Conservation (phyloP, 2,888 invertebrate genomes). For the Pasiphila rectangulata region DNA sequence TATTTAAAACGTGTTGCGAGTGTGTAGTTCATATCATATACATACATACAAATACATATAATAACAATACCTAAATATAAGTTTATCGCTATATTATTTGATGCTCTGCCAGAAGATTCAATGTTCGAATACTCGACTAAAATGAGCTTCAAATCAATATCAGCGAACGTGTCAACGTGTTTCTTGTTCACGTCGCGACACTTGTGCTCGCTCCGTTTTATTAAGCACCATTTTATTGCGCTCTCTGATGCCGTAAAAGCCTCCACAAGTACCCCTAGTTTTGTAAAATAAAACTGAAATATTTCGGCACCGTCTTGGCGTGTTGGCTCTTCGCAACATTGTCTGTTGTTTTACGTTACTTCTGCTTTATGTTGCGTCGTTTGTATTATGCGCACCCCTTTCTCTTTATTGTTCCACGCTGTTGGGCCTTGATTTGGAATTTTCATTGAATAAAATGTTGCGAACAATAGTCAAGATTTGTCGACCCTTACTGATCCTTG, state of each 20-base stretch:
- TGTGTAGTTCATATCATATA: too few species aligned
- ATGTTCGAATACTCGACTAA: not conserved
- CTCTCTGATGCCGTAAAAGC: slow-evolving; percentile 53
- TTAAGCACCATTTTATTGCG: slow-evolving; percentile 58
- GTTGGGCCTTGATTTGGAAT: slow-evolving; percentile 49
- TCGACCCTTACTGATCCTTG: not conserved
- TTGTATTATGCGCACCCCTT: slow-evolving; percentile 50
- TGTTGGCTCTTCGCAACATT: slow-evolving; percentile 52
- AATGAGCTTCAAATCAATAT: slow-evolving; percentile 48
- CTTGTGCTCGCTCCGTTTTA: slow-evolving; percentile 46
- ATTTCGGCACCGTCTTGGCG: slow-evolving; percentile 51
- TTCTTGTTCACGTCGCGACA: slow-evolving; percentile 35
- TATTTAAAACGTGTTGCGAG: too few species aligned
- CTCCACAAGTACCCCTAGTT: slow-evolving; percentile 51
- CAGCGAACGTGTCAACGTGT: slow-evolving; percentile 43
- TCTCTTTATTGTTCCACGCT: slow-evolving; percentile 51
- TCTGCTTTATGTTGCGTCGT: slow-evolving; percentile 55
- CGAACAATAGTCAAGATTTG: slow-evolving; percentile 7
- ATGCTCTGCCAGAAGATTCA: slow-evolving; percentile 36
- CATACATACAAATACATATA: too few species aligned
- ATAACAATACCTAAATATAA: too few species aligned
- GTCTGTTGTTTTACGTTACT: slow-evolving; percentile 61
- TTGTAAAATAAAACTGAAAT: slow-evolving; percentile 62
- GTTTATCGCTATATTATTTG: slow-evolving; percentile 35
- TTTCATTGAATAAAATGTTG: slow-evolving; percentile 35